Evolutionary conservation across 2,888 invertebrate genomes (phyloP).

Genomic region (Torymus texanus): DNA sequence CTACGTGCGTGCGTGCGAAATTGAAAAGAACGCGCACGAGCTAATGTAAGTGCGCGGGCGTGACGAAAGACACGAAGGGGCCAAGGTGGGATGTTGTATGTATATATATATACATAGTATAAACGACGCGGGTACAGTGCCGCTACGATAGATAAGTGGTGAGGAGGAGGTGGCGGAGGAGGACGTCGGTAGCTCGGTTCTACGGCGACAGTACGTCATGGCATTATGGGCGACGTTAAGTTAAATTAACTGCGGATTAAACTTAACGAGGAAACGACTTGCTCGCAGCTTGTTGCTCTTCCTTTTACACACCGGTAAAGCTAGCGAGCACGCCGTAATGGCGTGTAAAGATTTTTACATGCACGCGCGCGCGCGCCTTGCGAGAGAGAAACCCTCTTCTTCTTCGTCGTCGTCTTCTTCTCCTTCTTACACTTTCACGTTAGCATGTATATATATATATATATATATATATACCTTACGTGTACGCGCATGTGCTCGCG

Average conservation of each 20-base stretch:
- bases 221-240: slow-evolving; percentile 66
- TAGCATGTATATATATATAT: too few species aligned
- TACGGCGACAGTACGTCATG: slow-evolving; percentile 61
- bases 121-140: slow-evolving; percentile 42
- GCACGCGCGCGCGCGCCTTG: neutral
- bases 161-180: slow-evolving; percentile 21
- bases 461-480: too few species aligned
- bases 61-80: slow-evolving; percentile 22
- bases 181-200: neutral
- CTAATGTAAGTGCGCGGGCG: neutral
- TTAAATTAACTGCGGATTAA: slow-evolving; percentile 68
- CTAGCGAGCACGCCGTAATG: slow-evolving; percentile 16
- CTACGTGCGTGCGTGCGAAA: neutral
- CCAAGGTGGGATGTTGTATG: neutral
- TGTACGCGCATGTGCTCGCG: neutral
- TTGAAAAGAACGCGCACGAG: neutral
- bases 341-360: slow-evolving; percentile 53
- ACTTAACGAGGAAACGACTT: slow-evolving; percentile 67
- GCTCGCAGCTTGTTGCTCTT: slow-evolving; percentile 65
- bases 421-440: too few species aligned
- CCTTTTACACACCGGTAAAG: slow-evolving; percentile 60
- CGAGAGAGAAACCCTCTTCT: too few species aligned
- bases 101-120: slow-evolving; percentile 6
- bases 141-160: slow-evolving; percentile 48
- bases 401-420: too few species aligned